Percentiles rank a stretch among this genome's conserved stretches.
phyloP scores from a whole-genome alignment of 2,888 invertebrate genomes.

The Eilema depressum region DNA sequence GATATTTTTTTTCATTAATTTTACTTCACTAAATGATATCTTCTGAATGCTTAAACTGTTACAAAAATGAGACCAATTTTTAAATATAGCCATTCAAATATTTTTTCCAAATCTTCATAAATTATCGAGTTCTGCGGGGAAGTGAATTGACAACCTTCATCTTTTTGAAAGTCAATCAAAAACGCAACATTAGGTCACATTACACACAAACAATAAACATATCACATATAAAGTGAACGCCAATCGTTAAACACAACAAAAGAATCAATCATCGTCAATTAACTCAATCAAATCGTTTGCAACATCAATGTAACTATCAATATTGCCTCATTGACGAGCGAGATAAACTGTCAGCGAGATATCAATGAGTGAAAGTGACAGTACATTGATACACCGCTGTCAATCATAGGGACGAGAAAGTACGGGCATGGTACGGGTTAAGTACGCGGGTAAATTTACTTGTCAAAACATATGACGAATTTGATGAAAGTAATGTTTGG shows the following conservation, averaged over 20 bases:
- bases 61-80: no score
- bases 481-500: conserved; percentile 59
- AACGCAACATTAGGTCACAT: neutral
- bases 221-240: conserved; percentile 28
- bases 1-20: no score
- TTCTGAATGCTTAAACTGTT: no score
- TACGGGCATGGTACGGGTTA: conserved; percentile 31
- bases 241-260: conserved; percentile 27
- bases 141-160: no score
- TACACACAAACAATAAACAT: conserved; percentile 7
- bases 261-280: conserved; percentile 47
- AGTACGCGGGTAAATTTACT: conserved; percentile 61
- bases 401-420: conserved; percentile 60
- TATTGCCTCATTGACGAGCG: conserved; percentile 28
- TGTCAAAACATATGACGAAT: conserved; percentile 67
- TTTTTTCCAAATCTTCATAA: no score
- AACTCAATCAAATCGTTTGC: conserved; percentile 28
- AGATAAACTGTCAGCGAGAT: conserved; percentile 46
- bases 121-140: neutral
- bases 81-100: no score
- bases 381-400: conserved; percentile 46
- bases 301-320: conserved; percentile 24
- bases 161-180: no score
- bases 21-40: no score
- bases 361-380: conserved; percentile 60